phyloP scores from a whole-genome alignment of 2,113 vertebrate genomes.

The Gavia stellata region DNA sequence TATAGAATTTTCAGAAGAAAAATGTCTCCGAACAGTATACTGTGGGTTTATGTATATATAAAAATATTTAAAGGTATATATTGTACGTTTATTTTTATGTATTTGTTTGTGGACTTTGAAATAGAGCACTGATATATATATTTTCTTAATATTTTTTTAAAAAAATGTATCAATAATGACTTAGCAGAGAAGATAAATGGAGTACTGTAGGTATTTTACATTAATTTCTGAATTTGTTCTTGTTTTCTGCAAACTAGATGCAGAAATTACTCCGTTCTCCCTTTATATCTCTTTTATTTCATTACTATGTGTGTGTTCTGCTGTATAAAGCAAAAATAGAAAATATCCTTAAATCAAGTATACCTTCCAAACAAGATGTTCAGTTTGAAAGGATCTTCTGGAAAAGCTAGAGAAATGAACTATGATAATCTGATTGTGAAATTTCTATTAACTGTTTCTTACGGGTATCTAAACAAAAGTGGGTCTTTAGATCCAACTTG shows the following conservation, averaged over 20 bases:
- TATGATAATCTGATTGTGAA: not conserved
- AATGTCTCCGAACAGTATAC: not conserved
- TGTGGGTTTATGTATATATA: not conserved
- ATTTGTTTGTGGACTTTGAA: not conserved
- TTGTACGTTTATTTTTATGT: not conserved
- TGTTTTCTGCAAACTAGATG: not conserved
- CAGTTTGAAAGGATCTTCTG: not conserved
- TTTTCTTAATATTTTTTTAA: not conserved
- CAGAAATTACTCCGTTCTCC: not conserved
- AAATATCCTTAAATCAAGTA: not conserved
- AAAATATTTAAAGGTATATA: not conserved
- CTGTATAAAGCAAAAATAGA: not conserved
- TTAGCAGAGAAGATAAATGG: not conserved
- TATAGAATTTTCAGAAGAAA: not conserved
- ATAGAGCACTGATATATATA: not conserved
- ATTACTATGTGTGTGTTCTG: accelerated
- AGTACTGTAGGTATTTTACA: not conserved
- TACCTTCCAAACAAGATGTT: not conserved
- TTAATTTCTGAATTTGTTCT: not conserved
- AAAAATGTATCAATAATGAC: not conserved
- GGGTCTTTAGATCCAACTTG: not conserved
- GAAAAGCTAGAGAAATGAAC: not conserved
- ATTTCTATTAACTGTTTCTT: not conserved
- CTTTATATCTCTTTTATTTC: not conserved
- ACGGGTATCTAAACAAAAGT: not conserved